A percentile compares a stretch with the other conserved stretches of the same genome.
These are phyloP conservation scores for Boleophthalmus pectinirostris DNA, from an alignment of 2,113 vertebrate genomes.

Conservation along the genomic window DNA sequence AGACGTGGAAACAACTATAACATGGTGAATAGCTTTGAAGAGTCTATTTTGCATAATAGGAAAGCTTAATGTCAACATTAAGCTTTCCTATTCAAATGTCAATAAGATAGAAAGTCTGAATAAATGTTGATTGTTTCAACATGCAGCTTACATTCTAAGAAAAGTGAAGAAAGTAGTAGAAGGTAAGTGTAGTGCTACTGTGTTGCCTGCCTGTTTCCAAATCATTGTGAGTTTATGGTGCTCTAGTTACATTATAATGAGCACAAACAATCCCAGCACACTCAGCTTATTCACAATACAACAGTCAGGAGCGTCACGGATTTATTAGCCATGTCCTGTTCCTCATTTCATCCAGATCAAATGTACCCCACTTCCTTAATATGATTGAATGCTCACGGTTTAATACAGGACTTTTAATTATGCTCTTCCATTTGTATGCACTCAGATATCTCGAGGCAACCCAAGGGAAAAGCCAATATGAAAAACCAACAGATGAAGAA, in stretches of 20 bases:
- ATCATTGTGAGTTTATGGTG: constrained; percentile 36
- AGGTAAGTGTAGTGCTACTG: neutral
- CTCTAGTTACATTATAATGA: constrained; percentile 68
- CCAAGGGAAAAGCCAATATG: constrained; percentile 51
- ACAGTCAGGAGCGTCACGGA: constrained; percentile 29
- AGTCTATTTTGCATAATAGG: no score
- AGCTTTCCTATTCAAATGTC: no score
- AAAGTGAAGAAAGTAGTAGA: neutral
- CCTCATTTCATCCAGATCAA: constrained; percentile 47
- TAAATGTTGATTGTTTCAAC: no score
- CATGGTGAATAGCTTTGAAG: no score
- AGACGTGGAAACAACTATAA: no score
- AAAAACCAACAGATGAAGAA: constrained; percentile 45
- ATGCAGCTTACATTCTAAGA: neutral
- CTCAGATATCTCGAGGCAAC: constrained; percentile 28
- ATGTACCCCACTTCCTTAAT: constrained; percentile 40
- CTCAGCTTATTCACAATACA: constrained; percentile 36
- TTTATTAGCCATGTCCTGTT: constrained; percentile 34
- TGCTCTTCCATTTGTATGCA: constrained; percentile 25
- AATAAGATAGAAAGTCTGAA: no score
- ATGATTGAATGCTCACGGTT: constrained; percentile 56
- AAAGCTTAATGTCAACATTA: no score
- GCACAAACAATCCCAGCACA: constrained; percentile 41
- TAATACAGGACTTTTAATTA: constrained; percentile 68
- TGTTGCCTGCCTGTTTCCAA: neutral